phyloP scores from a whole-genome alignment of 2,113 vertebrate genomes.

The Equus quagga region DNA sequence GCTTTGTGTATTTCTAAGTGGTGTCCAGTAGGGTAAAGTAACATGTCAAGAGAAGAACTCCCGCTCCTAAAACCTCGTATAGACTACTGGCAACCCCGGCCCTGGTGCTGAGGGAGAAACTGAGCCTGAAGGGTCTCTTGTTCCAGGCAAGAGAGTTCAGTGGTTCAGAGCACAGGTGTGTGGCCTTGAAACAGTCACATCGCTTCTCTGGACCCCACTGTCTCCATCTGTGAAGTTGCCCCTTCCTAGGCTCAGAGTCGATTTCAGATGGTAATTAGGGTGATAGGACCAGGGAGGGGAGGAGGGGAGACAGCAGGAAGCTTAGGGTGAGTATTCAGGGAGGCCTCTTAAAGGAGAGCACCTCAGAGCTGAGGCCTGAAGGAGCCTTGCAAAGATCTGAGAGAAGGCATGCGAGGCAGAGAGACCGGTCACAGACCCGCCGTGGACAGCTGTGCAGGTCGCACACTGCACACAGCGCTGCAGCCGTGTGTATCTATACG shows the following conservation, averaged over 20 bases:
- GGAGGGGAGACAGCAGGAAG: background rate
- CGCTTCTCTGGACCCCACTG: background rate
- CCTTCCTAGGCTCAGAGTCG: background rate
- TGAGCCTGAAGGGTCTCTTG: background rate
- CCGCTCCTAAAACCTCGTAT: background rate
- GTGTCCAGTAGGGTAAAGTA: background rate
- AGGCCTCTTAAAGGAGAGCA: background rate
- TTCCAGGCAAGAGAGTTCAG: background rate
- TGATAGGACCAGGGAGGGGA: background rate
- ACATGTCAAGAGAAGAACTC: background rate
- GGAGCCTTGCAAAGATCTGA: background rate
- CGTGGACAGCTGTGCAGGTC: accelerated
- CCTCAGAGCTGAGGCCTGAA: background rate
- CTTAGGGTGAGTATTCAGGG: background rate
- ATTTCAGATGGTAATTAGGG: background rate
- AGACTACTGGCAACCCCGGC: background rate
- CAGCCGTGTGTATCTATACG: background rate
- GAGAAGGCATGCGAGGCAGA: background rate
- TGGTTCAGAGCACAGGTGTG: background rate
- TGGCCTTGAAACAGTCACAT: background rate
- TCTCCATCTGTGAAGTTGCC: background rate
- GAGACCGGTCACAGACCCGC: background rate
- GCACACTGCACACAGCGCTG: background rate
- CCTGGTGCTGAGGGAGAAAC: background rate
- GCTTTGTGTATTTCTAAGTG: too few relatives aligned